These are phyloP conservation scores for Acrobasis repandana DNA, from an alignment of 2,888 invertebrate species.

Conservation along the genomic window DNA sequence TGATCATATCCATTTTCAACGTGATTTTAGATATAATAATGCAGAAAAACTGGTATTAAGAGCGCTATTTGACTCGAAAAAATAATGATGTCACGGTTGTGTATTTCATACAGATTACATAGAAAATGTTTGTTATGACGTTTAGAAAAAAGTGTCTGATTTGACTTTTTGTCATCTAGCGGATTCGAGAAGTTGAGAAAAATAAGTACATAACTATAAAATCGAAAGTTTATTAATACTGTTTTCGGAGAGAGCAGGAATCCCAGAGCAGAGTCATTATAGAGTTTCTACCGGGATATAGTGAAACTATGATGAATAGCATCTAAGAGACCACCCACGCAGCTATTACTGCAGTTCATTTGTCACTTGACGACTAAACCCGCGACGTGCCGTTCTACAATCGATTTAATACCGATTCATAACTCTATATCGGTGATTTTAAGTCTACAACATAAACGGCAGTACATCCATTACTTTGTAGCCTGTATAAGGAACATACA, in stretches of 20 bases:
- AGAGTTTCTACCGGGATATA: conserved; percentile 42
- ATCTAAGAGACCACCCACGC: conserved; percentile 63
- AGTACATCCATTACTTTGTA: not conserved
- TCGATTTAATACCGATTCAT: conserved; percentile 21
- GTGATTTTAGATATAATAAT: no score
- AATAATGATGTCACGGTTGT: no score
- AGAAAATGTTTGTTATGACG: no score
- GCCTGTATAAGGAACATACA: conserved; percentile 8
- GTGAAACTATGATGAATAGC: conserved; percentile 71
- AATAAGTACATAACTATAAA: not conserved
- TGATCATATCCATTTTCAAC: no score
- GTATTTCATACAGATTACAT: no score
- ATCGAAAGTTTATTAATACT: not conserved
- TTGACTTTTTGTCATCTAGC: no score
- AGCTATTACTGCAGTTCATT: conserved; percentile 50
- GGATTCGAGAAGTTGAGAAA: no score
- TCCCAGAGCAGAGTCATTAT: conserved; percentile 42
- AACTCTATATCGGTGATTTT: conserved; percentile 20
- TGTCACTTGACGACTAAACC: conserved; percentile 48
- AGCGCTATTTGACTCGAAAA: no score
- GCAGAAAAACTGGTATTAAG: no score
- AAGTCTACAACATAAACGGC: conserved; percentile 3
- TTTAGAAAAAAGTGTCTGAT: no score
- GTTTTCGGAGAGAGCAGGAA: not conserved
- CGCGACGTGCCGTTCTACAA: conserved; percentile 5